A percentile compares a stretch with the other conserved stretches of the same genome.
These are phyloP conservation scores for Atta cephalotes DNA, from an alignment of 1,140 invertebrate genomes.

Conservation along the genomic window DNA sequence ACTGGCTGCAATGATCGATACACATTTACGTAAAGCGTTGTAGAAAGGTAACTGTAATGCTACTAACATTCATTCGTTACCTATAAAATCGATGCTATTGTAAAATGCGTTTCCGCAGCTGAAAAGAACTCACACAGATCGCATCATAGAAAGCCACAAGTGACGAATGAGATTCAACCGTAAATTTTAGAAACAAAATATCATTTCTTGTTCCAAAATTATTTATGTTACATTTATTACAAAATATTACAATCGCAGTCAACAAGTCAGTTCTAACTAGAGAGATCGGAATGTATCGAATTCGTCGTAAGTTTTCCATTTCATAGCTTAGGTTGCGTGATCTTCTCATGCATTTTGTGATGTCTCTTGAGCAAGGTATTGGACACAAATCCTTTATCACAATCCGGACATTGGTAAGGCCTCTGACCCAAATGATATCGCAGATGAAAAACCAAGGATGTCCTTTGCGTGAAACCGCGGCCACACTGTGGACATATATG, in stretches of 20 bases:
- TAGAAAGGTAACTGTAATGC: constrained; percentile 6
- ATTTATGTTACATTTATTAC: constrained; percentile 37
- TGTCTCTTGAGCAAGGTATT: constrained; percentile 76
- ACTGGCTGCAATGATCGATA: constrained; percentile 66
- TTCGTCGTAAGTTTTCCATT: background rate
- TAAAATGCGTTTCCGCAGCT: constrained; percentile 13
- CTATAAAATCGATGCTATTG: constrained; percentile 22
- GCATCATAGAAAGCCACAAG: background rate
- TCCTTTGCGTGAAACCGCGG: constrained; percentile 86
- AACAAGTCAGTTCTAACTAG: background rate
- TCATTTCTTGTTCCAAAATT: background rate
- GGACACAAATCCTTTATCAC: constrained; percentile 77
- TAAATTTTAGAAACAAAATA: background rate
- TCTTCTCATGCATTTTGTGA: constrained; percentile 71
- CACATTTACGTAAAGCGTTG: constrained; percentile 60
- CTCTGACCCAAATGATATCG: constrained; percentile 86
- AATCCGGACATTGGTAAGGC: constrained; percentile 85
- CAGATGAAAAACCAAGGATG: constrained; percentile 86
- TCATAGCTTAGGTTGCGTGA: background rate
- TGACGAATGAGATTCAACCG: background rate
- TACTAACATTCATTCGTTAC: constrained; percentile 17
- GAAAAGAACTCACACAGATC: background rate
- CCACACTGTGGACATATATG: constrained; percentile 85
- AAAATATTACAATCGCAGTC: constrained; percentile 34
- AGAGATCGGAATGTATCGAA: background rate